These are phyloP conservation scores for Dolichomitus sp. DNA, from an alignment of 2,888 invertebrate genomes.

Conservation along the genomic window DNA sequence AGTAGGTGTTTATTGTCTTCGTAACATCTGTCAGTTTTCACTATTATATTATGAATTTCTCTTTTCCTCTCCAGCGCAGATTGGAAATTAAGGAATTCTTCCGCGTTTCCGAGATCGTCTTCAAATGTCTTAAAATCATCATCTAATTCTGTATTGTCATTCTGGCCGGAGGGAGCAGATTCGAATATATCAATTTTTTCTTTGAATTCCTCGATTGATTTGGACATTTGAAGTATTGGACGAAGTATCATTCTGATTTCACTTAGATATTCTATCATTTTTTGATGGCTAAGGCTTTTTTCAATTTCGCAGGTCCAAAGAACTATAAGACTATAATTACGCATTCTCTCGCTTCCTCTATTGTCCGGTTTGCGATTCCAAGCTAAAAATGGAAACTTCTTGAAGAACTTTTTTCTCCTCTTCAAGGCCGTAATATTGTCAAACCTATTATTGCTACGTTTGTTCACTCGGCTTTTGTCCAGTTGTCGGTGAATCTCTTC, in stretches of 20 bases:
- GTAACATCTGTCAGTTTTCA: background rate
- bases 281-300: background rate
- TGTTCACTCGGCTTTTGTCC: background rate
- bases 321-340: too few species aligned
- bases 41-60: background rate
- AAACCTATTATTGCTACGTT: background rate
- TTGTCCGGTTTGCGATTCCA: background rate
- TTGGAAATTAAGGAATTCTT: background rate
- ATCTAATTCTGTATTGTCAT: background rate
- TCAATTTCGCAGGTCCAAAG: background rate
- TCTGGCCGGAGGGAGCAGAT: background rate
- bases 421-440: background rate
- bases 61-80: background rate
- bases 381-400: background rate
- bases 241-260: background rate
- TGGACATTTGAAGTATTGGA: too few species aligned
- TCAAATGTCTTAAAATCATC: background rate
- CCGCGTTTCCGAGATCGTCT: background rate
- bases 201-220: background rate
- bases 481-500: background rate
- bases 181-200: background rate
- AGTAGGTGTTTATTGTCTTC: background rate
- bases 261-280: background rate
- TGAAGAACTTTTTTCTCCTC: background rate
- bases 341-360: background rate